Base-by-base conservation (phyloP, 2,888 invertebrate species). In the Crematogaster levior region DNA sequence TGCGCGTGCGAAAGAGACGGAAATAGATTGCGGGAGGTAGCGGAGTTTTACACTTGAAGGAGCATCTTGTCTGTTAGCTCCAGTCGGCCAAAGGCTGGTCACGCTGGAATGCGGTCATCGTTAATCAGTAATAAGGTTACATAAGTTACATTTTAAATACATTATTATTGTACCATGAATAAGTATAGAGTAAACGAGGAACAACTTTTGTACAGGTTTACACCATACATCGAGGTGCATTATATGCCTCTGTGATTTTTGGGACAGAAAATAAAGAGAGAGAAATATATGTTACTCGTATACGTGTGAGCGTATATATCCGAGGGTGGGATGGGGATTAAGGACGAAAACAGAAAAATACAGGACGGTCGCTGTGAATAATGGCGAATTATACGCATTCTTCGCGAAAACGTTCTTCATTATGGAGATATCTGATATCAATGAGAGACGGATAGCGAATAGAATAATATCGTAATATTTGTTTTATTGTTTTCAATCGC, bases 31-130 rank as follows among this genome's bases (percentile, higher is more conserved):
- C 81, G 48, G 63, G 84, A 89, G 91, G 84, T 88, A 91, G 90
- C 89, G 89, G 85, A 90, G 92, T 93, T 91, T 91, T 91, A 92
- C 91, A 92, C 91, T 92, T 91, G 88, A 92, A 90, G 94, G 94
- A 93, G 94, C 94, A 90, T 93, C 94, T 94, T 94, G 94, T 94
- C 94, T 94, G 94, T 94, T 94, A 94, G 94, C 94, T 94, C 94
- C 94, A 91, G 91, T 93, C 92, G 92, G 93, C 94, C 93, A 93
- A 93, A 93, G 92, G 93, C 92, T 93, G 93, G 94, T 93, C 93
- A 92, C 90, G 93, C 94, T 94, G 94, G 94, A 94, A 94, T 94
- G 94, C 93, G 93, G 92, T 92, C 92, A 90, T 94, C 93, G 94
- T 94, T 94, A 94, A 94, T 93, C 93, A 94, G 93, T 94, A 93